A percentile compares a stretch with the other conserved stretches of the same genome.
These are phyloP conservation scores for Spodoptera exigua DNA, from an alignment of 2,888 invertebrate genomes.

Conservation along the genomic window DNA sequence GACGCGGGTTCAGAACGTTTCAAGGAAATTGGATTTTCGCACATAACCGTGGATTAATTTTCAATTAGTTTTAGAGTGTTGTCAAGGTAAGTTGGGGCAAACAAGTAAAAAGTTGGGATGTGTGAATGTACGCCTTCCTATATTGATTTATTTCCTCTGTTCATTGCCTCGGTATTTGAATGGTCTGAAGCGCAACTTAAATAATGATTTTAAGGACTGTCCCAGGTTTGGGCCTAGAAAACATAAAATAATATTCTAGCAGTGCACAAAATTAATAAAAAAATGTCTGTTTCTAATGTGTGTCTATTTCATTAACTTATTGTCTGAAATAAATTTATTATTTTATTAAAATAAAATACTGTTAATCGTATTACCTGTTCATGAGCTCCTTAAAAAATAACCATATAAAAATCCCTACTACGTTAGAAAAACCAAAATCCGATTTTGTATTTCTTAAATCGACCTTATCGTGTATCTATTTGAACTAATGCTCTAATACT, in stretches of 20 bases:
- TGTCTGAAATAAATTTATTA: too few species aligned
- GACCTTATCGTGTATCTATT: slow-evolving; percentile 14
- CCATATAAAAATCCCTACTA: background rate
- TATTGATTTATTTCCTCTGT: too few species aligned
- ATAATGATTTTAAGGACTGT: too few species aligned
- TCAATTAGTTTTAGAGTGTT: slow-evolving; percentile 36
- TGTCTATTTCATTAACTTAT: too few species aligned
- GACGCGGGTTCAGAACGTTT: slow-evolving; percentile 29
- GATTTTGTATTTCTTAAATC: slow-evolving; percentile 3
- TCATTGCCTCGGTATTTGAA: too few species aligned
- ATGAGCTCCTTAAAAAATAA: background rate
- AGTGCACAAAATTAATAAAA: too few species aligned
- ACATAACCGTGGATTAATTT: slow-evolving; percentile 27
- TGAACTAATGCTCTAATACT: slow-evolving; percentile 20
- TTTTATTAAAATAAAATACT: too few species aligned
- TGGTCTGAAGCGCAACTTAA: too few species aligned
- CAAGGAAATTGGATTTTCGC: slow-evolving; percentile 47
- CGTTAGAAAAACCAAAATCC: slow-evolving; percentile 23
- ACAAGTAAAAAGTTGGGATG: slow-evolving; percentile 13
- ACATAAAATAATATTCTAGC: too few species aligned
- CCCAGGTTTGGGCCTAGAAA: too few species aligned
- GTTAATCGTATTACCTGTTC: too few species aligned
- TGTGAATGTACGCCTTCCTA: background rate
- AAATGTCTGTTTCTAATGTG: too few species aligned
- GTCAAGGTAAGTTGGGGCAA: slow-evolving; percentile 18